Base-by-base conservation (phyloP, 2,113 vertebrate species). In the Caretta caretta region DNA sequence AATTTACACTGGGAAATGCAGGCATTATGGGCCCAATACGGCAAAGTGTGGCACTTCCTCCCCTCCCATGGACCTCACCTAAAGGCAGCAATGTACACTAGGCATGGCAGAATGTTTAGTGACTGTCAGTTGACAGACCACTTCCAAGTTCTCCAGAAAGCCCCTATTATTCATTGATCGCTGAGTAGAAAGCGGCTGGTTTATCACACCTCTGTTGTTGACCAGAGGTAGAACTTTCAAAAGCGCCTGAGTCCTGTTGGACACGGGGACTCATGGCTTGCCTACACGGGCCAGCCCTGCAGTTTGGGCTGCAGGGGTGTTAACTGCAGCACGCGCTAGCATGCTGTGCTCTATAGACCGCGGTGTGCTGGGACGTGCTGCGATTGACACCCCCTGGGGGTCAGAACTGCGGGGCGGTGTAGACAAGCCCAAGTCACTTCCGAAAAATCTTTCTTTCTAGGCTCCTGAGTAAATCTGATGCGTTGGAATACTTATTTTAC, bases 1-100 rank as follows among this genome's bases (percentile, higher is more conserved):
- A 0, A 0, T 0, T 54, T 81, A 13, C 38, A 1, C 0, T 17
- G 22, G 93, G 88, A 20, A 11, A 5, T 72, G 87, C 83, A 46
- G 80, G 27, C 0, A 8, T 4, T 2, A 2, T 48, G n/a, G 87
- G 79, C 88, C 38, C 31, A 2, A 1, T 3, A 5, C 80, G n/a
- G 0, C 59, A 6, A 25, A 13, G 8, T 69, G 17, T 19, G 19
- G 65, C 9, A n/a, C 19, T 72, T 69, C 65, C 65, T 69, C 62
- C 35, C 10, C 17, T 72, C 19, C n/a, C n/a, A 72, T 5, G 5
- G 8, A 10, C 31, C 35, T 72, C 9, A 1, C 17, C 8, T n/a
- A 38, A 19, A 72, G 19, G 65, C 65, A 72, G 65, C 8, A 10
- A 9, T 20, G n/a, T n/a, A 38, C 9, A 3, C 17, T 10, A 72